Base-by-base conservation (phyloP, 2,113 vertebrate genomes). In the Lethenteron camtschaticum region DNA sequence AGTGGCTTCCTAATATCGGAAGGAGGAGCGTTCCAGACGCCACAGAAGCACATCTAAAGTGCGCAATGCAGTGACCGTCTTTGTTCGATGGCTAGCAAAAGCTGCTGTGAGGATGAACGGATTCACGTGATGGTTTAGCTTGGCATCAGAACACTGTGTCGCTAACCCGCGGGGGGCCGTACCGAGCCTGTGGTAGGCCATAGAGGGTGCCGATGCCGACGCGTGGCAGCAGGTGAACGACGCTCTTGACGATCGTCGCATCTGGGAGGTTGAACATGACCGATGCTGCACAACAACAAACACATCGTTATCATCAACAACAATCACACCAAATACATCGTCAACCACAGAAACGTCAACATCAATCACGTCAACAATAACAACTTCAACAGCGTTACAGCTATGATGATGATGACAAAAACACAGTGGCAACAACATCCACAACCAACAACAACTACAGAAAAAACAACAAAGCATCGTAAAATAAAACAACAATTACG, bases 261-360 rank as follows among this genome's bases (percentile, higher is more conserved):
- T 99, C 94, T 71, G 89, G 89, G 72, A 99, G 90, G 82, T 99
- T 97, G 78, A 97, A 94, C 88, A 97, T 91, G 75, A 97, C 83
- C 24, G 86, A 84, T 70, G 88, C 94, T 99, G 81, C 59, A 63
- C 3, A 63, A 63, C 59, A 63, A 63, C 13, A 63, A 24, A 24
- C 59, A 63, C 59, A 13, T 14, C 7, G 20, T 63, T 63, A 63
- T 14, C 59, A 63, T 18, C 13, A 18, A 14, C 59, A 13, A 63
- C 20, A 13, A 63, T 13, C 20, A 14, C 20, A 63, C 3, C 20
- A 18, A 63, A 5, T 63, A 13, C 13, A 63, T 63, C 20, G 13
- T 2, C 59, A 63, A 18, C 13, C 13, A 63, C 59, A 63, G 59
- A 4, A 63, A 63, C 59, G 7, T 63, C 59, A 63, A 13, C 59